These are phyloP conservation scores for Chaetodon trifasciatus DNA, from an alignment of 2,797 vertebrate genomes.

Conservation along the genomic window DNA sequence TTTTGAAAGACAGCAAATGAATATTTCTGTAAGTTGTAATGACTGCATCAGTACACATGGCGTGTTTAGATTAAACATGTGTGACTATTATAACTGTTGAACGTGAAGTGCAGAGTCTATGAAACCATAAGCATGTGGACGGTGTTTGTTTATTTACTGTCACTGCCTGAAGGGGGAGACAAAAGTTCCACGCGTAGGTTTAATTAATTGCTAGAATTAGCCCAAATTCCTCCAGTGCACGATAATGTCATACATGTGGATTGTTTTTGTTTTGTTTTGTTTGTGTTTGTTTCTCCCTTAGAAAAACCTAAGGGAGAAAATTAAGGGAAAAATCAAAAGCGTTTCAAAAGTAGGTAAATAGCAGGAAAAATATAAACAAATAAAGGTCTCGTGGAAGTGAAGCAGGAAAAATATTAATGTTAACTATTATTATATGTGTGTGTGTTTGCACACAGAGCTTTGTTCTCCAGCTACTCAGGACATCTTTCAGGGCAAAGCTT, in stretches of 20 bases:
- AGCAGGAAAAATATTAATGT: slow-evolving; percentile 20
- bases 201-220: not conserved
- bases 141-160: too few relatives aligned
- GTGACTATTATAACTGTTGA: too few relatives aligned
- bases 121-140: too few relatives aligned
- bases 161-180: too few relatives aligned
- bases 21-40: too few relatives aligned
- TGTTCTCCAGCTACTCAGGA: slow-evolving; percentile 44
- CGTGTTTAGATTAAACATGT: too few relatives aligned
- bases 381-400: not conserved
- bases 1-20: too few relatives aligned
- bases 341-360: not conserved
- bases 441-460: slow-evolving; percentile 27
- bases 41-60: too few relatives aligned
- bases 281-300: not conserved
- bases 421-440: slow-evolving; percentile 12
- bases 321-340: not conserved
- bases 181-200: too few relatives aligned
- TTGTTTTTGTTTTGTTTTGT: not conserved
- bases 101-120: too few relatives aligned
- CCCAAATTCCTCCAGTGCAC: not conserved
- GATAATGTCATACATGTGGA: not conserved
- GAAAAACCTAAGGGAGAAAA: not conserved
- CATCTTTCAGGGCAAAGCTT: slow-evolving; percentile 56
- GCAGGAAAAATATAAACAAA: not conserved